Percentiles rank a stretch among this genome's conserved stretches.
Conservation (phyloP, 2,797 vertebrate species). For the Pterois miles region DNA sequence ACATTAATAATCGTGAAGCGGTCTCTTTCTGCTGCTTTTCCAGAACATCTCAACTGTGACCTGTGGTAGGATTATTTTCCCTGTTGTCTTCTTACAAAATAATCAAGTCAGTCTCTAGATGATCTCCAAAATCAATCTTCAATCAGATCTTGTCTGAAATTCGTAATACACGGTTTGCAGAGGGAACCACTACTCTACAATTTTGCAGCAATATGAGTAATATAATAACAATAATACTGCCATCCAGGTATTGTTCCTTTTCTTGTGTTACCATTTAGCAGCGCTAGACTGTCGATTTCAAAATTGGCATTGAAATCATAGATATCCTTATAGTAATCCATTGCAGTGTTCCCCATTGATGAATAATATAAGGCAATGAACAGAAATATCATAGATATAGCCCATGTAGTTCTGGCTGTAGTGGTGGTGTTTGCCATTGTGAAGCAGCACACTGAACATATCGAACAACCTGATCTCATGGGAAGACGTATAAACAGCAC, state of each 20-base stretch:
- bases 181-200: background rate
- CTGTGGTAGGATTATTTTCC: background rate
- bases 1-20: background rate
- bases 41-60: background rate
- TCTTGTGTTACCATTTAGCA: background rate
- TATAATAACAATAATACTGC: background rate
- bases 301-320: background rate
- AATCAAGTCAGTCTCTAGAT: conserved; percentile 12
- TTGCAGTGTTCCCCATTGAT: background rate
- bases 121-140: conserved; percentile 6
- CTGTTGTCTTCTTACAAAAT: conserved; percentile 18
- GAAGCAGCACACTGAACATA: background rate
- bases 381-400: background rate
- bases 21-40: background rate
- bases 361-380: background rate
- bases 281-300: background rate
- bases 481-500: too few relatives aligned
- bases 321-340: background rate
- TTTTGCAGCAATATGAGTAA: conserved; percentile 5
- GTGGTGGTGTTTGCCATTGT: background rate
- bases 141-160: conserved; percentile 7
- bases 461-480: too few relatives aligned
- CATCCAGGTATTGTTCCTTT: background rate
- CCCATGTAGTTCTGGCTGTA: background rate
- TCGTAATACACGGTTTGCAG: conserved; percentile 17